phyloP scores from a whole-genome alignment of 2,113 vertebrate species.

The Sinocyclocheilus anophthalmus region DNA sequence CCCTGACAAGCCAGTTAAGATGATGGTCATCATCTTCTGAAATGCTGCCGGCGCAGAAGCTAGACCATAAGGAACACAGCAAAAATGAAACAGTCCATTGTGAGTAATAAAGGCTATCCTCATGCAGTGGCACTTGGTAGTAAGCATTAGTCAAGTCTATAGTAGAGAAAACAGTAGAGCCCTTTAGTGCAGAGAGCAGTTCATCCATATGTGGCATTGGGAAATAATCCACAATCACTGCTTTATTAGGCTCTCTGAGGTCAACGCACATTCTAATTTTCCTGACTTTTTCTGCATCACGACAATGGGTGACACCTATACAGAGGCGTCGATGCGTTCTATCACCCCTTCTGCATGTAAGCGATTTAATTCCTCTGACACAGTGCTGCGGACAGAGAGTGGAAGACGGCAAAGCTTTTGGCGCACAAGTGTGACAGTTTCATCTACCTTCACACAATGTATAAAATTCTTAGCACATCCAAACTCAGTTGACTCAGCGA shows the following conservation, averaged over 20 bases:
- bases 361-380: not conserved
- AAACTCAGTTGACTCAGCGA: too few relatives aligned
- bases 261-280: not conserved
- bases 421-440: too few relatives aligned
- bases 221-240: not conserved
- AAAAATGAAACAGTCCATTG: not conserved
- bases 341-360: not conserved
- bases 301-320: not conserved
- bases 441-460: too few relatives aligned
- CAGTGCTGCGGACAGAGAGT: too few relatives aligned
- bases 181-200: not conserved
- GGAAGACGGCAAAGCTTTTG: too few relatives aligned
- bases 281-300: not conserved
- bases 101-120: not conserved
- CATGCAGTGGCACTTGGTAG: not conserved
- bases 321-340: not conserved
- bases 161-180: not conserved
- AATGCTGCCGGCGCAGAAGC: not conserved
- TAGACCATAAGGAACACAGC: not conserved
- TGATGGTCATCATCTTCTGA: not conserved
- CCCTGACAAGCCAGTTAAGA: not conserved
- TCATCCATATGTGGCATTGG: not conserved
- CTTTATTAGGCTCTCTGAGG: not conserved
- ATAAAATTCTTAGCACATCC: too few relatives aligned
- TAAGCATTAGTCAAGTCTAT: not conserved